These are phyloP conservation scores for Saguinus imperator DNA, from an alignment of 2,113 vertebrate genomes.

Conservation along the genomic window DNA sequence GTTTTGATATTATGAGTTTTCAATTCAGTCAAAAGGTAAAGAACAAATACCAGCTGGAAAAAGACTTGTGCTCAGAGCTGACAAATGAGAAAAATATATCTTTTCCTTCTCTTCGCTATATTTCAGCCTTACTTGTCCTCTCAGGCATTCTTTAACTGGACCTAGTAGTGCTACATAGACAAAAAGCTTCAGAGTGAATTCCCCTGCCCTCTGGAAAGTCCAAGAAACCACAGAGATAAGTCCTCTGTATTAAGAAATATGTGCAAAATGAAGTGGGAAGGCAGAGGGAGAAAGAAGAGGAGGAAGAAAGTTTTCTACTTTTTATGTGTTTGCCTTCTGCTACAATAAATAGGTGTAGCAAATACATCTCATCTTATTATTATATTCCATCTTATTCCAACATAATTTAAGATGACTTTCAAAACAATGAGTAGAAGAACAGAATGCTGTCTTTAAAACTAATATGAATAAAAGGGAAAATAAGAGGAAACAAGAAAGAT, in stretches of 20 bases:
- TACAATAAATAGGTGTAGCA: background rate
- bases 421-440: conserved; percentile 15
- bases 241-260: background rate
- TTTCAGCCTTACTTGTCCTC: background rate
- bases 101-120: background rate
- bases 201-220: background rate
- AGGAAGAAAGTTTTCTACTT: background rate
- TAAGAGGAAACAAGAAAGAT: background rate
- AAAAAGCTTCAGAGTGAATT: conserved; percentile 25
- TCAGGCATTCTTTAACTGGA: background rate
- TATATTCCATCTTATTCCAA: background rate
- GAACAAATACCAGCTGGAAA: background rate
- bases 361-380: background rate
- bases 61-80: background rate
- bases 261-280: background rate
- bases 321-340: background rate
- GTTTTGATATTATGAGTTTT: background rate
- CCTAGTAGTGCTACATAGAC: background rate
- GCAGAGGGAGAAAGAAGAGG: background rate
- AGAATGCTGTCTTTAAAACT: conserved; percentile 4
- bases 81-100: background rate
- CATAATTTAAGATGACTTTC: conserved; percentile 12
- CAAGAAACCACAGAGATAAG: conserved; percentile 16
- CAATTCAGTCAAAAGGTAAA: background rate
- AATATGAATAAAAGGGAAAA: conserved; percentile 16